Evolutionary conservation across 2,888 invertebrate species (phyloP), one percentile per base, ranked within the genome.

Genomic region (Orchesella flavescens): DNA sequence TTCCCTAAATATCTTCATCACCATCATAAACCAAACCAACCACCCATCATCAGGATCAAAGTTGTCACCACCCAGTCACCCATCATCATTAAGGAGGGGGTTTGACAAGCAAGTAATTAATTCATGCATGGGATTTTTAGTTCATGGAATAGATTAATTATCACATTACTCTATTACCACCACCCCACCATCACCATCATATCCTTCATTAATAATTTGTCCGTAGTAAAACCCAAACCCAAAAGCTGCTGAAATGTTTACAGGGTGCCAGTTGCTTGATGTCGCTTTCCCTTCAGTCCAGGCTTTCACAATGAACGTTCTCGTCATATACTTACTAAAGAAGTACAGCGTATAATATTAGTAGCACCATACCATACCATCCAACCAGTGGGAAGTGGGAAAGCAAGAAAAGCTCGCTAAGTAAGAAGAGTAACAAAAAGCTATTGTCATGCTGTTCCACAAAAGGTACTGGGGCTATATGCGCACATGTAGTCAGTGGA

Each of bases 51-150:
- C 55, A 68, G 68, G 66, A 71, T 75, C 81, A 75, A 61, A 82
- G 75, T 55, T 71, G 81, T 82, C 81, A 82, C 34, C 68, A 69
- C 49, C 43, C 7, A 75, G 53, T 75, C 68, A 74, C 69, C 66
- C 53, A 21, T 75, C 81, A 75, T 82, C 75, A 63, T 82, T 63
- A 73, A 72, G 49, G 24, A 61, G 44, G 21, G 71, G 43, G 53
- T 17, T 65, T 76, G 83, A 83, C 83, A 83, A 21, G 72, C 72
- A 66, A 73, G 83, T 83, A 78, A 83, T 83, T 83, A 83, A 78
- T 83, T 83, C 83, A 83, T 83, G 83, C 83, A 83, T 83, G 23
- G 73, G 73, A 72, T 78, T 83, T 83, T 78, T 43, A 83, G 73
- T 78, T 66, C 73, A 13, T 23, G 55, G 72, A 83, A 73, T 65